Percentiles rank a stretch among this genome's conserved stretches.
Evolutionary conservation across 2,888 invertebrate species (phyloP).

Genomic region (Antheraea assamensis): DNA sequence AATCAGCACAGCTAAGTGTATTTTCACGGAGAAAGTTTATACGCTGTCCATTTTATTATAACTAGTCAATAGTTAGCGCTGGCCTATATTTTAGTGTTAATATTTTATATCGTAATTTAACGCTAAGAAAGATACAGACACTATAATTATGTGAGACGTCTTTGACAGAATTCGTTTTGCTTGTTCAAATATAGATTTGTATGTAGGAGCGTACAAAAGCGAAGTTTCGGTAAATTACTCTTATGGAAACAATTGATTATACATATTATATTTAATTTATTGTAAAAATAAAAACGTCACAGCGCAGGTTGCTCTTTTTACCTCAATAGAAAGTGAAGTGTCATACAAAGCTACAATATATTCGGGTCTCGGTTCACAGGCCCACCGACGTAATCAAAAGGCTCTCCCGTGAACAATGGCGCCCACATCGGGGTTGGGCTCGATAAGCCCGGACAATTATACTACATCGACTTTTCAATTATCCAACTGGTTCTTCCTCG

Average conservation of each 20-base stretch:
- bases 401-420: conserved; percentile 79
- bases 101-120: no score
- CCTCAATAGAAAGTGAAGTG: conserved; percentile 74
- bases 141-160: neutral
- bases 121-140: no score
- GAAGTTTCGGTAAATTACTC: neutral
- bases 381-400: conserved; percentile 77
- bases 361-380: conserved; percentile 64
- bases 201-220: neutral
- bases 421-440: conserved; percentile 77
- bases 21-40: no score
- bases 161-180: neutral
- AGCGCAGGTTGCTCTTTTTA: conserved; percentile 63
- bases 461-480: conserved; percentile 83
- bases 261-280: conserved; percentile 11
- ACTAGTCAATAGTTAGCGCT: no score
- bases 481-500: conserved; percentile 73
- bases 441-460: conserved; percentile 82
- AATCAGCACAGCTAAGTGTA: no score
- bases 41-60: no score
- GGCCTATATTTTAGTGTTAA: no score
- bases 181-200: neutral
- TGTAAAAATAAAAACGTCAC: conserved; percentile 41
- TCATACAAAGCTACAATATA: conserved; percentile 78
- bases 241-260: neutral